Conservation (phyloP, 2,888 invertebrate genomes). For the Chymomyza fuscimana region DNA sequence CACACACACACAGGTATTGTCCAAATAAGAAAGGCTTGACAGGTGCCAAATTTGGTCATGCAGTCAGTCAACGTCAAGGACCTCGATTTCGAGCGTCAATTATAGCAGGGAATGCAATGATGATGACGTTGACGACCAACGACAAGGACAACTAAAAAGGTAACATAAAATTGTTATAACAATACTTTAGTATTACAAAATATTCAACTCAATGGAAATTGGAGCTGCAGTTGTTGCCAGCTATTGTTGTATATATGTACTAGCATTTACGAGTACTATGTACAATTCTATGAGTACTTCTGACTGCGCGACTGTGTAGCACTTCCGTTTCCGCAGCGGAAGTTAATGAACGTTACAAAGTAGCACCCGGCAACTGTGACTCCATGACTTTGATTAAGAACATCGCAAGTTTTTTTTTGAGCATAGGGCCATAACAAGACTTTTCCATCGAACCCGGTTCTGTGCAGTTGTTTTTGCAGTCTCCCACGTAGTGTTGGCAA, state of each 20-base stretch:
- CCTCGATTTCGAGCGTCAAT: background rate
- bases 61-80: background rate
- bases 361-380: conserved; percentile 7
- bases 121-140: conserved; percentile 9
- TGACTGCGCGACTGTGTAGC: conserved; percentile 67
- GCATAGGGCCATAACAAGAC: too few relatives aligned
- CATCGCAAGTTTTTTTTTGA: too few relatives aligned
- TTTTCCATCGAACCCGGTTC: too few relatives aligned
- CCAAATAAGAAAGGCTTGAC: background rate
- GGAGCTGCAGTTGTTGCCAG: background rate
- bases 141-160: too few relatives aligned
- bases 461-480: too few relatives aligned
- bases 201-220: conserved; percentile 32
- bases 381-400: conserved; percentile 38
- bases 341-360: conserved; percentile 63
- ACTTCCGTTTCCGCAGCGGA: conserved; percentile 71
- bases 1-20: background rate
- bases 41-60: background rate
- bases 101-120: background rate
- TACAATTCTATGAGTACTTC: conserved; percentile 57
- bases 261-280: background rate
- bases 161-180: conserved; percentile 47
- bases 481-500: too few relatives aligned
- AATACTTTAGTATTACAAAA: conserved; percentile 42
- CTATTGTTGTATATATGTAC: background rate